Base-by-base conservation (phyloP, 2,888 invertebrate genomes). In the Mesochorus sp. region DNA sequence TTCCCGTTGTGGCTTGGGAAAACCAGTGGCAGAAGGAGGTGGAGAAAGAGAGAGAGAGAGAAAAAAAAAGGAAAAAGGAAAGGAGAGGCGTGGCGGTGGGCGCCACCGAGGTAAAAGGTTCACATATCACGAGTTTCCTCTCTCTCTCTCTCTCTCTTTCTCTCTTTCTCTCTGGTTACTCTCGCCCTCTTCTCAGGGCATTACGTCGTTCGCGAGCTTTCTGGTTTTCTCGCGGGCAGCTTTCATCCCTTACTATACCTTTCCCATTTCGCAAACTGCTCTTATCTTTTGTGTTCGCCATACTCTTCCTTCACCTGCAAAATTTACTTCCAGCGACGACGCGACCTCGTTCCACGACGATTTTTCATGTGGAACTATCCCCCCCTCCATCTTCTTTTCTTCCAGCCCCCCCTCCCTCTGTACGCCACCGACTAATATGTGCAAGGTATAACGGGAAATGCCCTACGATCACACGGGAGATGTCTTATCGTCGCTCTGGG, bases 301-400 rank as follows among this genome's bases (percentile, higher is more conserved):
- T 83, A 61, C 76, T 77, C 67, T 44, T 10, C n/a, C 61, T 55
- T 85, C 85, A 85, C 83, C 85, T 84, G 85, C 84, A 81, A 88
- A 88, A 89, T 89, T 88, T 88, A 88, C 86, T 86, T 85, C 80
- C 84, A 80, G 81, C 76, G 82, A 79, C 82, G 76, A 83, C 82
- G 78, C 83, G 86, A 86, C 87, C 86, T 82, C 83, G 83, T 85
- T 85, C 86, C 86, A 89, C 88, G 87, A 87, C 86, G 86, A 89
- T 89, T 89, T 89, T 88, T 89, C 87, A 88, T 82, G 82, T 83
- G 79, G 82, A 75, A 37, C 28, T 6, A n/a, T 49, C 37, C 6
- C 26, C 49, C 14, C 42, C 71, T 70, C 70, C n/a, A 12, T 53
- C 61, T n/a, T n/a, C n/a, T n/a, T n/a, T n/a, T n/a, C n/a, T n/a